These are phyloP conservation scores for Catharus fuscescens DNA, from an alignment of 2,113 vertebrate genomes.

Conservation along the genomic window DNA sequence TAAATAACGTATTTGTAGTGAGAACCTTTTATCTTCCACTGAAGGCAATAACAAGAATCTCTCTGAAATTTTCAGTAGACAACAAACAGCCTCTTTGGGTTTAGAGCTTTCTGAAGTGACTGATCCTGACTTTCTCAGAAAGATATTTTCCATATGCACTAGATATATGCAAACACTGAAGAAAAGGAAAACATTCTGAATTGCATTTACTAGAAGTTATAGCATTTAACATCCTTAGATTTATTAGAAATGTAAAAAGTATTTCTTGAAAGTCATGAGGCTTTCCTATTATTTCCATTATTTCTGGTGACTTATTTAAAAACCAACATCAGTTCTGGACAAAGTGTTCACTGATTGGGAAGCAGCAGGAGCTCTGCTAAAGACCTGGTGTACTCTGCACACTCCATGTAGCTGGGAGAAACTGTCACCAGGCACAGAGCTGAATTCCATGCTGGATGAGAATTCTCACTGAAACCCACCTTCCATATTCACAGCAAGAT, in stretches of 20 bases:
- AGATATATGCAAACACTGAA: background rate
- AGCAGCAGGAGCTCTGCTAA: background rate
- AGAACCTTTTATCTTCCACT: slow-evolving; percentile 47
- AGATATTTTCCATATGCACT: background rate
- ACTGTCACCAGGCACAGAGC: background rate
- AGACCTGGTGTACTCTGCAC: background rate
- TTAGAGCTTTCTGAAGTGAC: slow-evolving; percentile 15
- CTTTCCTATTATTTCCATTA: background rate
- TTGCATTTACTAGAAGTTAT: background rate
- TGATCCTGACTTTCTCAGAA: background rate
- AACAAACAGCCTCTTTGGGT: slow-evolving; percentile 39
- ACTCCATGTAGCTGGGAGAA: background rate
- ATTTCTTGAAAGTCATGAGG: background rate
- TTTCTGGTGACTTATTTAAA: background rate
- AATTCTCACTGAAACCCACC: background rate
- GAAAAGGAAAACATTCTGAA: background rate
- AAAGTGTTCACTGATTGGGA: background rate
- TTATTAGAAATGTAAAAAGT: background rate
- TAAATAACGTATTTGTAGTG: slow-evolving; percentile 15
- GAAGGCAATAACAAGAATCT: background rate
- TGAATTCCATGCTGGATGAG: background rate
- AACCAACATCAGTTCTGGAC: background rate
- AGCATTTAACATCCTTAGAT: background rate
- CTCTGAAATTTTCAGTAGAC: slow-evolving; percentile 7
- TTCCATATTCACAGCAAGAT: background rate